Conservation (phyloP, 2,888 invertebrate genomes). For the Emesis castigata region DNA sequence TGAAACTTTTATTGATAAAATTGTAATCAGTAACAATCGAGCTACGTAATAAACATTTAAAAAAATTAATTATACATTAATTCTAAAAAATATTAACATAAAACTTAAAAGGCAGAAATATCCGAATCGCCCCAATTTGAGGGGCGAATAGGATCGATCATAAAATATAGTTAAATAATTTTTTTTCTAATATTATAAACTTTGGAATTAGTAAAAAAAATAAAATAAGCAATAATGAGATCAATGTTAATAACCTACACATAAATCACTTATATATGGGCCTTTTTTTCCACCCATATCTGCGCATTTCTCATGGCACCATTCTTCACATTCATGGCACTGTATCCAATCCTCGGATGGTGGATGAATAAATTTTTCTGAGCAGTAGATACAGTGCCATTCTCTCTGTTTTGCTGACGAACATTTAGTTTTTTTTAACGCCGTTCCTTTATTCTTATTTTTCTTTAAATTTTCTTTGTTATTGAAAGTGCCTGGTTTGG, state of each 20-base stretch:
- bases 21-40: background rate
- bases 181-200: too few species aligned
- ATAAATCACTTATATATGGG: background rate
- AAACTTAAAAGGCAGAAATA: background rate
- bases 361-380: background rate
- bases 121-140: background rate
- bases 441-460: background rate
- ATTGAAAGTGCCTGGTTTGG: too few species aligned
- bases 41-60: background rate
- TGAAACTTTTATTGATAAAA: too few species aligned
- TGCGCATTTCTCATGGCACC: background rate
- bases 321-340: background rate
- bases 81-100: background rate
- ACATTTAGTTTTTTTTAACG: background rate
- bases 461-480: background rate
- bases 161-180: background rate
- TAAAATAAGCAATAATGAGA: too few species aligned
- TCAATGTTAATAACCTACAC: too few species aligned
- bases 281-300: background rate
- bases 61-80: background rate
- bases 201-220: too few species aligned
- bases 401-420: background rate
- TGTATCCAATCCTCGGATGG: background rate
- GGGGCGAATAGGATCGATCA: background rate
- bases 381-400: background rate